Conservation (phyloP, 2,797 vertebrate species). For the Anabas testudineus region DNA sequence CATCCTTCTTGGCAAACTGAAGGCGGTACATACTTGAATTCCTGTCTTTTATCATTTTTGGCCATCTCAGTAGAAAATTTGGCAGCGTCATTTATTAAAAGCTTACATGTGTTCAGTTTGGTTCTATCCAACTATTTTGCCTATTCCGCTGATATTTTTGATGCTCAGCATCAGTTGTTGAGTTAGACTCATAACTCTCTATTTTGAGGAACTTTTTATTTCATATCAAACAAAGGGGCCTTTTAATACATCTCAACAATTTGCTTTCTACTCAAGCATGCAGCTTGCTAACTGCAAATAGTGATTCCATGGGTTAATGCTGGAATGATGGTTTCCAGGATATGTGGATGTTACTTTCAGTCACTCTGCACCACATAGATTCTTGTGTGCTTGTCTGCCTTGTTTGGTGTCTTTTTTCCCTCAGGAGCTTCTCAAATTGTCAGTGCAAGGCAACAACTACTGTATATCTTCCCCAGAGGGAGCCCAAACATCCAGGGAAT, state of each 20-base stretch:
- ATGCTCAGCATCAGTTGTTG: background rate
- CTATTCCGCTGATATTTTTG: slow-evolving; percentile 33
- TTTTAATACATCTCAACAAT: slow-evolving; percentile 8
- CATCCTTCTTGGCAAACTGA: slow-evolving; percentile 54
- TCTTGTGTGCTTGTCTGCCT: slow-evolving; percentile 57
- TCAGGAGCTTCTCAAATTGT: slow-evolving; percentile 82
- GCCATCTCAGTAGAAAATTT: slow-evolving; percentile 45
- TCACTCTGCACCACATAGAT: slow-evolving; percentile 57
- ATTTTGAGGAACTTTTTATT: slow-evolving; percentile 32
- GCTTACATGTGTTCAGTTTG: slow-evolving; percentile 56
- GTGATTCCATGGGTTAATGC: slow-evolving; percentile 45
- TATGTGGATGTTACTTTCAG: slow-evolving; percentile 46
- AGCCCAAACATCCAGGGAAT: slow-evolving; percentile 85
- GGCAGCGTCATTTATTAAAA: slow-evolving; percentile 55
- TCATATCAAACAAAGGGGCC: background rate
- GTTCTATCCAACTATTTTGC: slow-evolving; percentile 44
- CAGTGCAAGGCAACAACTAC: slow-evolving; percentile 79
- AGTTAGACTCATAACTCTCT: slow-evolving; percentile 10
- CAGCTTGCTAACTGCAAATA: slow-evolving; percentile 22
- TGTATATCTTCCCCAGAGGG: slow-evolving; percentile 77
- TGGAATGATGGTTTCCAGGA: slow-evolving; percentile 43
- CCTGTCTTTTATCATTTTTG: slow-evolving; percentile 59
- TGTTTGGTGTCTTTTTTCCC: slow-evolving; percentile 71
- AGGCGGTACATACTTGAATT: slow-evolving; percentile 47
- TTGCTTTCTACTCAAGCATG: slow-evolving; percentile 21